Evolutionary conservation across 2,888 invertebrate species (phyloP), one percentile per base, ranked within the genome.

Genomic region (Synanthedon andrenaeformis): DNA sequence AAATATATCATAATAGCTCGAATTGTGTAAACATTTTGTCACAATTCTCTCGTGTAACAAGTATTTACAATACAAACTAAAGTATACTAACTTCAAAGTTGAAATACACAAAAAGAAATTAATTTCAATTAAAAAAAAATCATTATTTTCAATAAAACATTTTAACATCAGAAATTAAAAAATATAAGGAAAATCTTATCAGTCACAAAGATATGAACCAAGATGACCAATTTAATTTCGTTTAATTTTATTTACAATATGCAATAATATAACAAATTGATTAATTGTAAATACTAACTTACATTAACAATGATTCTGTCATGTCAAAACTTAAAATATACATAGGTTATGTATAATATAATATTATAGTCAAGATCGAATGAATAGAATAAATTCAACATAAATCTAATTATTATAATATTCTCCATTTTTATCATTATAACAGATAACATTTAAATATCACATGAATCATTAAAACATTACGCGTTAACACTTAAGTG

Each of bases 391-490:
- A 60, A 56, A 54, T 35, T 55, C 57, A 59, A 59, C 59, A 60
- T 54, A 54, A 23, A 57, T 56, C 56, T 57, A 55, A 64, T 58
- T 59, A 19, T 19, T 19, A 19, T 19, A 66, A 70, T 72, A 70
- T 72, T 76, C 67, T 68, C 73, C 67, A 74, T 78, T 74, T 76
- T 74, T 76, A 82, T 82, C 79, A 77, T 76, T 72, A 76, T 80
- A 86, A 85, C 84, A 83, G 72, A 86, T 85, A 86, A 86, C 84
- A 84, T 84, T 76, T 69, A 80, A 82, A 86, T 87, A 87, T 87
- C 86, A 87, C 86, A 87, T 83, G 68, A 82, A 80, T 79, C 77
- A 74, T 79, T 77, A 72, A 69, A 80, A 78, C 74, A 79, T 77
- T 71, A 65, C 62, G 55, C 62, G 57, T 62, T 72, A 79, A 80